Evolutionary conservation across 2,113 vertebrate genomes (phyloP).

Genomic region (Neodontobutis hainanensis): DNA sequence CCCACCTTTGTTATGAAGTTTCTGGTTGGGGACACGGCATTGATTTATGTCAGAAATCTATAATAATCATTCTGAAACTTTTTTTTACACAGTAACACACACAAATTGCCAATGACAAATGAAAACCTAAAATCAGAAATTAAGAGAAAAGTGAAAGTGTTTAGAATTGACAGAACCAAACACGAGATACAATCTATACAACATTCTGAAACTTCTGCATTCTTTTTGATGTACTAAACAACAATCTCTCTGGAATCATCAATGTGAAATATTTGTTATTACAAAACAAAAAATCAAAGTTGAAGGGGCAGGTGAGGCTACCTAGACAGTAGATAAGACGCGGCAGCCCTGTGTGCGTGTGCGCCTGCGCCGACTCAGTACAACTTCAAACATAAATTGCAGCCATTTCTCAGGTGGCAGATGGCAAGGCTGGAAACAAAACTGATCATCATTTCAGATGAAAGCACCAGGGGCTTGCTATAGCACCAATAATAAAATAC

Average conservation of each 20-base stretch:
- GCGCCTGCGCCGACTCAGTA: constrained; percentile 19
- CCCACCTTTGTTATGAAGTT: no score
- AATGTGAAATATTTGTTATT: constrained; percentile 40
- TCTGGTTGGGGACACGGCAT: no score
- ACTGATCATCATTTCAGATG: constrained; percentile 60
- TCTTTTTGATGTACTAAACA: constrained; percentile 12
- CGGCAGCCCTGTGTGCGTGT: constrained; percentile 36
- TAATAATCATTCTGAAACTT: no score
- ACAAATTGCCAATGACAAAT: no score
- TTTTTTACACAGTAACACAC: no score
- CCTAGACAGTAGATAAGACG: constrained; percentile 49
- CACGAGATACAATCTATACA: not conserved
- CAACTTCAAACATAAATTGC: constrained; percentile 49
- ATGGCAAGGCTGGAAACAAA: constrained; percentile 50
- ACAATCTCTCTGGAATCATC: constrained; percentile 35
- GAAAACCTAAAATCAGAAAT: no score
- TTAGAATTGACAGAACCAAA: no score
- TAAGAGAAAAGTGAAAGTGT: no score
- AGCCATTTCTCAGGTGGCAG: constrained; percentile 66
- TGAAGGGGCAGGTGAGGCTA: constrained; percentile 35
- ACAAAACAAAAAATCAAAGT: constrained; percentile 28
- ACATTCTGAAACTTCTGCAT: not conserved
- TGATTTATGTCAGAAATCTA: no score
- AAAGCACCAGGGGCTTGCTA: constrained; percentile 35
- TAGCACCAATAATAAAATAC: constrained; percentile 25